Percentiles rank a stretch among this genome's conserved stretches.
Conservation (phyloP, 2,113 vertebrate species). For the Capreolus pygargus region DNA sequence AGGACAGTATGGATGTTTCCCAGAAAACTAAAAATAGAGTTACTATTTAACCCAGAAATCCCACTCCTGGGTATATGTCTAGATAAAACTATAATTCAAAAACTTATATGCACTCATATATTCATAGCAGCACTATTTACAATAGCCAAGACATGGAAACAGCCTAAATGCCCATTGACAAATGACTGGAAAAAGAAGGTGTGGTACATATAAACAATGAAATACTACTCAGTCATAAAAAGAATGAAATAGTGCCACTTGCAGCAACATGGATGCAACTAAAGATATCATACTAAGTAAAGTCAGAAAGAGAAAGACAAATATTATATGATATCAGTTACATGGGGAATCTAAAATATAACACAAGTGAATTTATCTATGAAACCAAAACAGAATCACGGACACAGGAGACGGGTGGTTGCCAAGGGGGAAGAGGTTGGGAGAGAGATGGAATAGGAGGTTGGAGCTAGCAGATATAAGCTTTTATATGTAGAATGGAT, state of each 20-base stretch:
- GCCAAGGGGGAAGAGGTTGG: not conserved
- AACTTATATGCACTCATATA: not conserved
- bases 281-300: not conserved
- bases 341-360: not conserved
- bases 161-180: not conserved
- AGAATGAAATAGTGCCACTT: not conserved
- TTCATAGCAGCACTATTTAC: not conserved
- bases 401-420: not conserved
- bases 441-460: not conserved
- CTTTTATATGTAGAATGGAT: not conserved
- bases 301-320: not conserved
- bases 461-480: not conserved
- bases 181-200: not conserved
- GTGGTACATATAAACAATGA: not conserved
- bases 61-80: not conserved
- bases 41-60: not conserved
- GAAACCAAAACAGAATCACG: not conserved
- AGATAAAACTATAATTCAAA: not conserved
- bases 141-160: not conserved
- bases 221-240: not conserved
- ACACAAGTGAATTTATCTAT: not conserved
- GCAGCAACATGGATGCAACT: not conserved
- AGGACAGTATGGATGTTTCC: not conserved
- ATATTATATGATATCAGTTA: not conserved
- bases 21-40: not conserved